Evolutionary conservation across 1,140 invertebrate genomes (phyloP).

Genomic region (Paralvinella palmiformis): DNA sequence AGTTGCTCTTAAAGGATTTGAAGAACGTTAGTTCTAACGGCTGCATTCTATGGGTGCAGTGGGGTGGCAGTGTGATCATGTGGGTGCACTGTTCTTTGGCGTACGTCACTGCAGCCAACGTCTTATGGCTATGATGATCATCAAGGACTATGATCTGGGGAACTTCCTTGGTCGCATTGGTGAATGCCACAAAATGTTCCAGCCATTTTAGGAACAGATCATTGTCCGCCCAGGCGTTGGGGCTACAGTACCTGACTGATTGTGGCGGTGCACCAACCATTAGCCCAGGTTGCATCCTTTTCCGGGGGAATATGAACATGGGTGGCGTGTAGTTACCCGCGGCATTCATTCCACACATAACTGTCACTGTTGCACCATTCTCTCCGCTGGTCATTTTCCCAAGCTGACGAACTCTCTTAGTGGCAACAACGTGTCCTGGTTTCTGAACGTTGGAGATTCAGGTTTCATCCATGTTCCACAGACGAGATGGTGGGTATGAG

Average conservation of each 20-base stretch:
- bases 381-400: constrained; percentile 11
- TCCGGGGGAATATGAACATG: constrained; percentile 17
- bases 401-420: background rate
- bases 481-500: background rate
- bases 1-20: too few species aligned
- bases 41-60: background rate
- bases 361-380: constrained; percentile 7
- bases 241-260: constrained; percentile 1
- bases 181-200: constrained; percentile 21
- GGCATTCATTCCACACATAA: constrained; percentile 17
- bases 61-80: background rate
- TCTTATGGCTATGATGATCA: background rate
- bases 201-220: constrained; percentile 20
- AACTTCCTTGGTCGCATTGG: background rate
- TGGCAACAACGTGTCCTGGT: constrained; percentile 10
- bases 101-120: background rate
- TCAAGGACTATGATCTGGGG: background rate
- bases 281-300: constrained; percentile 13
- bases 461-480: constrained; percentile 53
- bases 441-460: constrained; percentile 44
- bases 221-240: constrained; percentile 11
- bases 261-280: constrained; percentile 14
- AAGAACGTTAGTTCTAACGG: too few species aligned
- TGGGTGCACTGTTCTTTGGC: background rate
- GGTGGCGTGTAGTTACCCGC: constrained; percentile 4